Evolutionary conservation across 2,797 vertebrate genomes (phyloP), one percentile per base, ranked within the genome.

Genomic region (Oreochromis mossambicus): DNA sequence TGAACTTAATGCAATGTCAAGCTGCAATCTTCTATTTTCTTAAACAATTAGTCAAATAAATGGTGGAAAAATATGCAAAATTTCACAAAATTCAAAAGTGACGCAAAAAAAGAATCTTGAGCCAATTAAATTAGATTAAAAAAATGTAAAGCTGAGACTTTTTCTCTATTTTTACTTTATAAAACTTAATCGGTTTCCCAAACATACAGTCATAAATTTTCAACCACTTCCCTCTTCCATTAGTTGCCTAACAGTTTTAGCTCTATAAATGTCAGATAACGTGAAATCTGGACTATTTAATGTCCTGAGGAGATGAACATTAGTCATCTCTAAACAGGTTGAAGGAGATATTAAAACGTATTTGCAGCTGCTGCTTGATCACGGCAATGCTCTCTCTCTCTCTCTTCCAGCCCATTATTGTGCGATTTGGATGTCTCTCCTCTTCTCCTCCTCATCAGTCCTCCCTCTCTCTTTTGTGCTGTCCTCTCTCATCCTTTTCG

Each of bases 391-490:
- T 24, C 61, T 80, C 61, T 68, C 43, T 68, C 50, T 51, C 78
- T 83, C 70, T 77, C 82, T 56, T 78, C 48, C 52, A 77, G 81
- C 82, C 51, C 63, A 46, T 89, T 83, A 80, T 21, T 12, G 17
- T 63, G 21, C 1, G 5, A 79, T 89, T 78, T 77, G 68, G 19
- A 82, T 34, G 41, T 82, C 76, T 88, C 78, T 66, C 70, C 56
- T 68, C 77, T 48, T 79, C 70, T 77, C 81, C 32, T 82, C 83
- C 68, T 86, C 82, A 85, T 87, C 83, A 73, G 17, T 89, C 86
- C 55, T 86, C 82, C 73, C 26, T 70, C 82, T 87, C 78, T 70
- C 81, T 61, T 63, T 70, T 77, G 50, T 41, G 19, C 78, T 34
- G 34, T 78, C 82, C 80, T 56, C 50, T 79, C 81, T 82, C 86